A percentile compares a stretch with the other conserved stretches of the same genome.
Conservation (phyloP, 2,888 invertebrate genomes). For the Tryphoninae sp. region DNA sequence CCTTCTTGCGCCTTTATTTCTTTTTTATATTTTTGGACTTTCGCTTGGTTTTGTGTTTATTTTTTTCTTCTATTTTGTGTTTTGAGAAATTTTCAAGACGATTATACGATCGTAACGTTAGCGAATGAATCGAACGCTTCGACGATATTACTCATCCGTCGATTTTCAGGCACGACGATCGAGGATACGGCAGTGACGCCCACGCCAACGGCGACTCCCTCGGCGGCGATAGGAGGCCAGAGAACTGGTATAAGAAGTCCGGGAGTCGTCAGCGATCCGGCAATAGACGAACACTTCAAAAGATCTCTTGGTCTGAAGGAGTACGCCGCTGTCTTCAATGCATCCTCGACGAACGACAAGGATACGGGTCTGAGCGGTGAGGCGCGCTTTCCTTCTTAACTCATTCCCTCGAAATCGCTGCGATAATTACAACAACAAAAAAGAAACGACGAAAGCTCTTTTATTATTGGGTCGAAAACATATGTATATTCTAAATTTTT, state of each 20-base stretch:
- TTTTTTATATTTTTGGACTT: not conserved
- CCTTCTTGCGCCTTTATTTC: not conserved
- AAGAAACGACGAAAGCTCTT: not conserved
- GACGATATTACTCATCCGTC: constrained; percentile 42
- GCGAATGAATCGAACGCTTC: constrained; percentile 42
- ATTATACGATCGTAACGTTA: constrained; percentile 21
- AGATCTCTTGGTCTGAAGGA: constrained; percentile 92
- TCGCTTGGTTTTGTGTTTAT: not conserved
- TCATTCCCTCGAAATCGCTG: too few relatives aligned
- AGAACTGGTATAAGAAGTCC: constrained; percentile 76
- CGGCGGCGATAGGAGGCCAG: constrained; percentile 75
- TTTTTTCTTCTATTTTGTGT: not conserved
- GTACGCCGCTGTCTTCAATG: constrained; percentile 80
- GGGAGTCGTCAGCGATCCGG: constrained; percentile 86
- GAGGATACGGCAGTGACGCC: constrained; percentile 78
- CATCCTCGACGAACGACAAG: constrained; percentile 75
- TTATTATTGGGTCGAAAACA: not conserved
- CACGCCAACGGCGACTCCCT: constrained; percentile 76
- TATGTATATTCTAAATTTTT: not conserved
- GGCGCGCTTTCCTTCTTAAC: constrained; percentile 26
- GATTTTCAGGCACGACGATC: constrained; percentile 74
- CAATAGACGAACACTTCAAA: constrained; percentile 97
- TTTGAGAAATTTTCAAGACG: not conserved
- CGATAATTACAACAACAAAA: not conserved
- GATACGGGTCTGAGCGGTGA: constrained; percentile 79